Conservation (phyloP, 2,113 vertebrate species). For the Pteropus alecto region DNA sequence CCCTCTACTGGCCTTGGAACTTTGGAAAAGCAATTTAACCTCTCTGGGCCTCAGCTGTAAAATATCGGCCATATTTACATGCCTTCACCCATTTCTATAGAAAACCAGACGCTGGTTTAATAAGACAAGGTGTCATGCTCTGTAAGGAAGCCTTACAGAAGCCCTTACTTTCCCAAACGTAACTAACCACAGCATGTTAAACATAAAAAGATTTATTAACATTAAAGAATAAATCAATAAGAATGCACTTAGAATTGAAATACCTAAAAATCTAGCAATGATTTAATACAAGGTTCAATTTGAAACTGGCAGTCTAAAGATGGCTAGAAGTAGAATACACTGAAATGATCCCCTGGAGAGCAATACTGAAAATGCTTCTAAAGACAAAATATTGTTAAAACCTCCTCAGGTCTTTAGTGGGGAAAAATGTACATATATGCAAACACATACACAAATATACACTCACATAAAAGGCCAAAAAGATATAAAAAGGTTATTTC, state of each 20-base stretch:
- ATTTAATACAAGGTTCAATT: not conserved
- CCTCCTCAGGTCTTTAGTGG: not conserved
- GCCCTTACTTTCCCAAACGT: not conserved
- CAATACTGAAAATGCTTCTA: not conserved
- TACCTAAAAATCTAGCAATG: not conserved
- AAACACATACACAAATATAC: not conserved
- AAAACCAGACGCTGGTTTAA: not conserved
- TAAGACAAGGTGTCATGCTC: not conserved
- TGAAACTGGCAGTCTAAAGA: not conserved
- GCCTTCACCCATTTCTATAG: not conserved
- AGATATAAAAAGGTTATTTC: not conserved
- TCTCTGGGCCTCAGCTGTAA: not conserved
- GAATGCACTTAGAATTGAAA: not conserved
- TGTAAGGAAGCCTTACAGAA: not conserved
- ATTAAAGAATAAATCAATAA: constrained; percentile 3
- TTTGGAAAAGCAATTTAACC: not conserved
- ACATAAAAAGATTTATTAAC: not conserved
- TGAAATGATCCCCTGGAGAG: not conserved
- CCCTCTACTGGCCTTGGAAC: not conserved
- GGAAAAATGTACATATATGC: not conserved
- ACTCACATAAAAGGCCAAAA: not conserved
- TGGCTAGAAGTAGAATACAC: not conserved
- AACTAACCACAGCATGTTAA: not conserved
- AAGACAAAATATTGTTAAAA: not conserved
- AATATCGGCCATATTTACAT: not conserved